Evolutionary conservation across 2,888 invertebrate genomes (phyloP), one percentile per base, ranked within the genome.

Genomic region (Ectemnius continuus): DNA sequence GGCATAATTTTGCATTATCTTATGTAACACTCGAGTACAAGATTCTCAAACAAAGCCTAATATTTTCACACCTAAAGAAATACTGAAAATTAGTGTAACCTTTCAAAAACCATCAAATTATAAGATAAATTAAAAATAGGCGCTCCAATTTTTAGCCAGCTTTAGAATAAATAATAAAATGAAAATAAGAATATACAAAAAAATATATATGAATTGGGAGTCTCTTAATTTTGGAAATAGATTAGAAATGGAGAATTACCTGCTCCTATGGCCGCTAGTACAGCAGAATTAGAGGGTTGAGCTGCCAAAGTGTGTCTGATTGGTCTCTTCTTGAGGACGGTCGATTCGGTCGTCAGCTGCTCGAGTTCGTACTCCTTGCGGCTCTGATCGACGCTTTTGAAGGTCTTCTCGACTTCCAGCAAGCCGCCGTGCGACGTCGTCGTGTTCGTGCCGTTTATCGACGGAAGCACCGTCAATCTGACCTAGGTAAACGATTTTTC

Each of bases 251-350:
- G 20, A 5, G 16, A 59, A 59, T 20, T 1, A 82, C 82, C 96
- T 16, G 96, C 95, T 0, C 95, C 95, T 0, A 95, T 94, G 0
- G 95, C 95, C 6, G 95, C 95, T 76, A 95, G 87, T 47, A 95
- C 93, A 0, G 94, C 94, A 0, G 94, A 93, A 80, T 93, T 93
- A 84, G 94, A 94, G 4, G 91, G 89, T 61, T 83, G 86, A 4
- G 76, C 92, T 91, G 89, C 91, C 89, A 88, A 80, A 0, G 80
- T 80, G 67, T 87, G 86, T 61, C 86, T 86, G 45, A 87, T 82
- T 0, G 88, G 89, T 73, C 85, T 86, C 46, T 81, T 88, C 57
- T 82, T 87, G 26, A 85, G 58, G 20, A 85, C 64, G 1, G 80
- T 78, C 11, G 84, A 76, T 4, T 70, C 46, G 8, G 90, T 86